phyloP scores from a whole-genome alignment of 2,113 vertebrate species.

The Sceloporus undulatus region DNA sequence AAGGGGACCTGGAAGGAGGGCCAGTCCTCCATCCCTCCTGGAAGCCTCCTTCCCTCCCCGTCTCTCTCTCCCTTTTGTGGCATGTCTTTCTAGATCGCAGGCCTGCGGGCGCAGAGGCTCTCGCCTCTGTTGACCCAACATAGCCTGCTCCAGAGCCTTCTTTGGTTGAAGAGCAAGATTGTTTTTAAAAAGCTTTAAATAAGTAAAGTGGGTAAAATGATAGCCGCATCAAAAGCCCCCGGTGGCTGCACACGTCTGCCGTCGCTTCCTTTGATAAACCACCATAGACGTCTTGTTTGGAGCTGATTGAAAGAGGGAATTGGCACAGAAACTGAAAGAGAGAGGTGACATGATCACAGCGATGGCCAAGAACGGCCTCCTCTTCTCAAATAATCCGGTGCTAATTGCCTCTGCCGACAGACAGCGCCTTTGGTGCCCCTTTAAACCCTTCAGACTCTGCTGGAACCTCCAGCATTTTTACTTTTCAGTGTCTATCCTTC shows the following conservation, averaged over 20 bases:
- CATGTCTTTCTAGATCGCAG: background rate
- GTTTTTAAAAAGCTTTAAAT: too few species aligned
- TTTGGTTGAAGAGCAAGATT: too few species aligned
- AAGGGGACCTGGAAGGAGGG: too few species aligned
- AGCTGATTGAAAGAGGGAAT: background rate
- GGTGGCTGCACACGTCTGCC: background rate
- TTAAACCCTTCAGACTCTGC: background rate
- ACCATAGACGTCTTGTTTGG: background rate
- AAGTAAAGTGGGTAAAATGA: background rate
- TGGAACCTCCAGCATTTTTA: background rate
- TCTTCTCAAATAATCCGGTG: background rate
- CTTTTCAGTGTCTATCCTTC: background rate
- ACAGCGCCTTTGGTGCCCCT: background rate
- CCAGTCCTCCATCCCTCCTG: too few species aligned
- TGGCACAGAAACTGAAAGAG: background rate
- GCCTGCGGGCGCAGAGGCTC: too few species aligned
- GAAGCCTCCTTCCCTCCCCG: too few species aligned
- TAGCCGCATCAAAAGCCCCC: background rate
- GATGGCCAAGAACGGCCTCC: background rate
- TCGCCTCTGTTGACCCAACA: background rate
- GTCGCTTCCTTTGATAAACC: background rate
- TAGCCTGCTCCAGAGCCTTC: too few species aligned
- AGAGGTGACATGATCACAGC: background rate
- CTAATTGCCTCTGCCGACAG: too few species aligned
- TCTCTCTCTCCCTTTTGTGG: background rate